Percentiles rank a stretch among this genome's conserved stretches.
Evolutionary conservation across 2,888 invertebrate species (phyloP).

Genomic region (Phaedon cochleariae): DNA sequence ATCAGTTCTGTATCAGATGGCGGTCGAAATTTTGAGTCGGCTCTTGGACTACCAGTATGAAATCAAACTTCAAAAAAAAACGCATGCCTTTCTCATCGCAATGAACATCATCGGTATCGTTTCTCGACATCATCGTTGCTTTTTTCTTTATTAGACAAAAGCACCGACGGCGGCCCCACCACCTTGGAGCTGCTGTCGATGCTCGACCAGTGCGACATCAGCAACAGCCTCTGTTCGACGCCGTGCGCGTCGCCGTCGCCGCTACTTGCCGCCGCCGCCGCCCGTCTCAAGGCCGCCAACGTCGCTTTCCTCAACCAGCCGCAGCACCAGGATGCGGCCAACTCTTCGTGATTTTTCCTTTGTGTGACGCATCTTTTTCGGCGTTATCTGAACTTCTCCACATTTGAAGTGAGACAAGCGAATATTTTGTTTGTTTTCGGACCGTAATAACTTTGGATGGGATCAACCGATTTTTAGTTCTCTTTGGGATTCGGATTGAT

Average conservation of each 20-base stretch:
- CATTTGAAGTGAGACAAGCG: neutral
- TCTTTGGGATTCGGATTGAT: no score
- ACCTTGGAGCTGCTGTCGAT: conserved; percentile 90
- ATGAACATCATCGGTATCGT: no score
- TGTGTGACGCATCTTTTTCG: neutral
- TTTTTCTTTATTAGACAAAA: conserved; percentile 38
- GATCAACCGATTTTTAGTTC: no score
- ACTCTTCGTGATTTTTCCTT: conserved; percentile 27
- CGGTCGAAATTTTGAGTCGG: no score
- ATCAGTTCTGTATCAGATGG: no score
- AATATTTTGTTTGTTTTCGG: no score
- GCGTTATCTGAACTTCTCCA: neutral
- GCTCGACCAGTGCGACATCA: conserved; percentile 93
- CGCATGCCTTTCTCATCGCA: no score
- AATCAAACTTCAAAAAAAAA: no score
- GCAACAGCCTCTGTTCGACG: conserved; percentile 78
- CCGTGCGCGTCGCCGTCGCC: conserved; percentile 83
- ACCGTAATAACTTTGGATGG: no score
- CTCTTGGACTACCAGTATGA: no score
- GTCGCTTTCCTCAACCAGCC: conserved; percentile 71
- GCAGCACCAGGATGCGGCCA: conserved; percentile 44
- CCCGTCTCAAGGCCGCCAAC: conserved; percentile 70
- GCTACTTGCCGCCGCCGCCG: conserved; percentile 64
- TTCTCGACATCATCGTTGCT: no score
- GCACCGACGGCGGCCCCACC: conserved; percentile 90